Evolutionary conservation across 2,888 invertebrate species (phyloP), one percentile per base, ranked within the genome.

Genomic region (Hypsopygia costalis): DNA sequence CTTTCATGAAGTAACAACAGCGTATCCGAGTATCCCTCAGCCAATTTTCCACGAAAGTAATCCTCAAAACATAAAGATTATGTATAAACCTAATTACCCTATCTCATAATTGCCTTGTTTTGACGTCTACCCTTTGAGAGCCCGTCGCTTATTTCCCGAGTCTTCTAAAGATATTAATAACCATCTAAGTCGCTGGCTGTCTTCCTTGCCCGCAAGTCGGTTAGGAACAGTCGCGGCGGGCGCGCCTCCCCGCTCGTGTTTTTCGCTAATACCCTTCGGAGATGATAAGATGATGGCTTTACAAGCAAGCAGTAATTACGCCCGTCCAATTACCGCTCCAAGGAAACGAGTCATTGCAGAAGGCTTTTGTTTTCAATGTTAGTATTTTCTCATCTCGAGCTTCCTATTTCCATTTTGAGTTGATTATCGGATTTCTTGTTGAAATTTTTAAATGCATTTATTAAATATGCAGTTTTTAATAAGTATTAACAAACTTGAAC

Each of bases 271-370:
- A 81, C 82, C 79, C 73, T 81, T 80, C 66, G 65, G 74, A 81
- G 78, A 80, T 80, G 81, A 85, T 83, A 82, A 87, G 82, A 85
- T 83, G 82, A 83, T 85, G 81, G 80, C 80, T 83, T 85, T 81
- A 82, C 80, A 83, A 82, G 82, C 78, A 80, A 79, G 73, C 77
- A 78, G 82, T 86, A 86, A 87, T 85, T 83, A 86, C 74, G 72
- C 64, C 67, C 71, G 72, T 76, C 80, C 80, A 83, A 83, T 83
- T 83, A 83, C 79, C 63, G 70, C 68, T 59, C 64, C 67, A 57
- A 59, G 60, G 66, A 69, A 72, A 62, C 58, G 55, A 64, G 62
- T 69, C 72, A 70, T 69, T 69, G 66, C 64, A 52, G 49, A 52
- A 58, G 53, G 61, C 62, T 66, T 70, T 69, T 65, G 66, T 68